These are phyloP conservation scores for Ciona savignyi DNA, from an alignment of 23 tunicate species.

Conservation along the genomic window DNA sequence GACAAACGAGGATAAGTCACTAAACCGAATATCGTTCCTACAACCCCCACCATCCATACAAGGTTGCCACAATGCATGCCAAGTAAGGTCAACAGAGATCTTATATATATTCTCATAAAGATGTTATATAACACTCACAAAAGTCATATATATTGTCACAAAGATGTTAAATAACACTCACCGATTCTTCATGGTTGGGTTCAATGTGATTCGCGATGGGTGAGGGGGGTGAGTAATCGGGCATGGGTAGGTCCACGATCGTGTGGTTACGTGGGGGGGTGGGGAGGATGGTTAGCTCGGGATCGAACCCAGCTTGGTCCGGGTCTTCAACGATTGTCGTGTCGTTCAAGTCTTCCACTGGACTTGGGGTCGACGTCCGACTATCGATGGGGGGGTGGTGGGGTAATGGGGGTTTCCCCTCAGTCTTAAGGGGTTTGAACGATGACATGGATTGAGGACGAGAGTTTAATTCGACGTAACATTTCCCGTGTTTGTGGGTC, in stretches of 20 bases:
- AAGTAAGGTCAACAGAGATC: too few species aligned
- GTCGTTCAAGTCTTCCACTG: slow-evolving; percentile 25
- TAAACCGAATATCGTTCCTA: too few species aligned
- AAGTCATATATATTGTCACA: too few species aligned
- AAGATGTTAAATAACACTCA: too few species aligned
- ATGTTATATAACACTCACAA: too few species aligned
- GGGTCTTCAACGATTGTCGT: slow-evolving; percentile 46
- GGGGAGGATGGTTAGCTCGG: slow-evolving; percentile 34
- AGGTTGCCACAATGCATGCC: too few species aligned
- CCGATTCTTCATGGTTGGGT: neutral
- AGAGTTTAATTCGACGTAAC: slow-evolving; percentile 40
- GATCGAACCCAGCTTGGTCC: slow-evolving; percentile 11
- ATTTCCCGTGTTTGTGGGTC: neutral
- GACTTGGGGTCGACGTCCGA: neutral
- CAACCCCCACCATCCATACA: too few species aligned
- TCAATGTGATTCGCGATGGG: slow-evolving; percentile 7
- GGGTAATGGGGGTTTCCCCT: slow-evolving; percentile 9
- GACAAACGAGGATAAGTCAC: too few species aligned
- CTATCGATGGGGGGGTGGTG: neutral
- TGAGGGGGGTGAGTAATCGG: slow-evolving; percentile 46
- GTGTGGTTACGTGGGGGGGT: slow-evolving; percentile 15
- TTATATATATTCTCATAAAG: too few species aligned
- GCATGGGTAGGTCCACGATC: slow-evolving; percentile 20
- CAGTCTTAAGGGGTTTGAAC: slow-evolving; percentile 29
- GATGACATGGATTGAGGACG: slow-evolving; percentile 16